phyloP scores from a whole-genome alignment of 2,113 vertebrate species.

The Antechinus flavipes region DNA sequence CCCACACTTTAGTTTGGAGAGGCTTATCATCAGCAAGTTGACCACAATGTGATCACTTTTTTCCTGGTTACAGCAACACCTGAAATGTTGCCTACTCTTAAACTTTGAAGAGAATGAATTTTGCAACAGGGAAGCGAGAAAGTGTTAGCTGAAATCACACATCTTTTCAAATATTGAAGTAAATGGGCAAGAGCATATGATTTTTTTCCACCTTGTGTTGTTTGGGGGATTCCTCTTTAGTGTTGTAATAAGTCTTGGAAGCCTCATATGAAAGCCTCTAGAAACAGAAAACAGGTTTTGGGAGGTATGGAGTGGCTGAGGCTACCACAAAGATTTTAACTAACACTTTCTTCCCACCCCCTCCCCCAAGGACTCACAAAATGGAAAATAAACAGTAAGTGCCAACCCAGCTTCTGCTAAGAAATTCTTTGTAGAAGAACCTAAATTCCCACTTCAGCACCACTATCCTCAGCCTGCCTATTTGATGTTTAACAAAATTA shows the following conservation, averaged over 20 bases:
- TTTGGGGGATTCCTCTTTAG: background rate
- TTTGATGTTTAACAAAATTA: background rate
- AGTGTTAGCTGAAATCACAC: background rate
- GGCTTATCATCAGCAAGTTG: background rate
- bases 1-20: background rate
- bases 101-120: background rate
- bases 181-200: background rate
- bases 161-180: background rate
- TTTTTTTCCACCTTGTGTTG: background rate
- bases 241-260: background rate
- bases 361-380: background rate
- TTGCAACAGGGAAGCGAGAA: background rate
- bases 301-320: background rate
- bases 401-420: background rate
- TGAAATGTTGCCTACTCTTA: background rate
- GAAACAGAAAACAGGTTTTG: background rate
- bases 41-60: background rate
- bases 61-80: background rate
- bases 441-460: background rate
- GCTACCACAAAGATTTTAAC: conserved; percentile 12
- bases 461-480: background rate
- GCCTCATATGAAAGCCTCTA: background rate
- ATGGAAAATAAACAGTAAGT: background rate
- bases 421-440: background rate
- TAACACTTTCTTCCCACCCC: background rate